A percentile compares a stretch with the other conserved stretches of the same genome.
Evolutionary conservation across 2,113 vertebrate species (phyloP).

Genomic region (Sorex fumeus): DNA sequence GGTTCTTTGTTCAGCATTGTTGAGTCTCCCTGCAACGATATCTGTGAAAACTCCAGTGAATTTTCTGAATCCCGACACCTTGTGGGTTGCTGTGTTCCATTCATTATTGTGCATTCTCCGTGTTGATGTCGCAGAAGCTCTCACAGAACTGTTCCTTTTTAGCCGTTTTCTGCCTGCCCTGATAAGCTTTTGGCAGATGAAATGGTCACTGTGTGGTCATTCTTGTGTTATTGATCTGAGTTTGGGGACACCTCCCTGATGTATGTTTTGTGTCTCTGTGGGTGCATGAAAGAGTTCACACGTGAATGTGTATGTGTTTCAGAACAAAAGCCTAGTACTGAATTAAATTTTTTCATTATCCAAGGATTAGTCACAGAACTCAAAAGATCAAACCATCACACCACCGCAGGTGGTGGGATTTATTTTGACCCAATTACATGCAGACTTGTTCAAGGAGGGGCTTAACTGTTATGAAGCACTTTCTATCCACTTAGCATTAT

Average conservation of each 20-base stretch:
- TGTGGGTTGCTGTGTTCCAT: too few relatives aligned
- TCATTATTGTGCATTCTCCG: too few relatives aligned
- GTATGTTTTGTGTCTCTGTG: not conserved
- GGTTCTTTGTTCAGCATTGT: too few relatives aligned
- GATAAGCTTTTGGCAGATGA: slow-evolving; percentile 32
- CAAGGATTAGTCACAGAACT: slow-evolving; percentile 67
- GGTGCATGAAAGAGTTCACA: not conserved
- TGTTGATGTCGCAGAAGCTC: too few relatives aligned
- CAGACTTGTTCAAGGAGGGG: slow-evolving; percentile 21
- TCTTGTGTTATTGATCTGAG: slow-evolving; percentile 19
- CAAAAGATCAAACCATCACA: slow-evolving; percentile 69
- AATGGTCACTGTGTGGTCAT: not conserved
- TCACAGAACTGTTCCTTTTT: too few relatives aligned
- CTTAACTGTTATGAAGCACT: slow-evolving; percentile 55
- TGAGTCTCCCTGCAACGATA: too few relatives aligned
- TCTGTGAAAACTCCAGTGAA: too few relatives aligned
- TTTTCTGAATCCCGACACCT: too few relatives aligned
- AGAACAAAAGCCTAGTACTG: slow-evolving; percentile 47
- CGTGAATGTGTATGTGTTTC: slow-evolving; percentile 5
- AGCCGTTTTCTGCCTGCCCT: too few relatives aligned
- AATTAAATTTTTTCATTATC: slow-evolving; percentile 70
- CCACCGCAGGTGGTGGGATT: slow-evolving; percentile 47
- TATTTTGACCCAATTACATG: slow-evolving; percentile 58
- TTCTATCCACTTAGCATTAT: slow-evolving; percentile 33
- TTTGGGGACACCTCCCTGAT: slow-evolving; percentile 39